Conservation (phyloP, 2,888 invertebrate species). For the Nudaria mundana region DNA sequence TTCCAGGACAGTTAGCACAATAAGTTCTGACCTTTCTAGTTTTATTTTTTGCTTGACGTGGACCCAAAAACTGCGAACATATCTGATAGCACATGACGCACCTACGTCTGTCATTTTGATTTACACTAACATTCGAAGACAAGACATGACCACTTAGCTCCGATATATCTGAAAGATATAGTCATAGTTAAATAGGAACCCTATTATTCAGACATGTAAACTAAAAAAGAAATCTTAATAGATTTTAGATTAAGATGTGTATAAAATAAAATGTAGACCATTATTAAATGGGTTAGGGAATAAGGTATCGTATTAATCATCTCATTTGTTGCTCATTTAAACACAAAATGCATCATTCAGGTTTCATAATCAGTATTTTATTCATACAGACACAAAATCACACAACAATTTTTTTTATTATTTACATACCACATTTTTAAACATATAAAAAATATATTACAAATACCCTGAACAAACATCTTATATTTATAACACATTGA, state of each 20-base stretch:
- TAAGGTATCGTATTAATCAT: no score
- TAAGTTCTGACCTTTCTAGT: constrained; percentile 27
- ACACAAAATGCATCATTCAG: no score
- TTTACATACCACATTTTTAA: no score
- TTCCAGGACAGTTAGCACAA: constrained; percentile 30
- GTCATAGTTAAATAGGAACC: neutral
- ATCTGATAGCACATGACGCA: constrained; percentile 34
- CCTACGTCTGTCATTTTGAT: constrained; percentile 16
- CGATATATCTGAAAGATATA: neutral
- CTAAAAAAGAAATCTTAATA: neutral
- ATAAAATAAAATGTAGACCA: no score
- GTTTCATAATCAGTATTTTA: neutral
- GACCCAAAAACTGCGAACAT: constrained; percentile 28
- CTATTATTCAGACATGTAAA: neutral
- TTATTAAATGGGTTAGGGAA: no score
- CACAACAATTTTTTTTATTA: neutral
- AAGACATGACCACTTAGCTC: constrained; percentile 15
- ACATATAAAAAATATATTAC: constrained; percentile 2
- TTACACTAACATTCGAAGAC: constrained; percentile 20
- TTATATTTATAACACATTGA: neutral
- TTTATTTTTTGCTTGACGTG: constrained; percentile 26
- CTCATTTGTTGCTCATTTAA: no score
- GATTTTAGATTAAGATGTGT: no score
- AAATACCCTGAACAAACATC: constrained; percentile 25
- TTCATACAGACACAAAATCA: neutral